Base-by-base conservation (phyloP, 2,113 vertebrate genomes). In the Macaca nemestrina region DNA sequence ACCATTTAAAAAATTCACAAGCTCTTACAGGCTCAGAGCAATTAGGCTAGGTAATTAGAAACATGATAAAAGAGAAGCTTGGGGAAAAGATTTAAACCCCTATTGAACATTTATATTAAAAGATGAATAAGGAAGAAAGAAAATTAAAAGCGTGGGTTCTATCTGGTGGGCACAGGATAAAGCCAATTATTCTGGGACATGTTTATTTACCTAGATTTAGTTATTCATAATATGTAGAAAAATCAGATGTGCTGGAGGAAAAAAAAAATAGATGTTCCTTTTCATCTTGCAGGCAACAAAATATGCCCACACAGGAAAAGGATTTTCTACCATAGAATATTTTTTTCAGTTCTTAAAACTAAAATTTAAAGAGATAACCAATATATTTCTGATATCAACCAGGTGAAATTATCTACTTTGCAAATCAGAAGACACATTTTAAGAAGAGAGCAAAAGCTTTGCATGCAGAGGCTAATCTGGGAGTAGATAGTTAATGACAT, bases 41-140 rank as follows among this genome's bases (percentile, higher is more conserved):
- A 99, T 99, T 98, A 99, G 97, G 68, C 78, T 97, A 97, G 95
- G 97, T 98, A 98, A 99, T 98, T 99, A 99, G 98, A 98, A 98
- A 97, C 96, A 97, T 4, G 92, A 98, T 98, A 97, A 98, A 98
- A 98, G 81, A 89, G 94, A 97, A 98, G 88, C 98, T 94, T 95
- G 94, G 97, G 96, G 67, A 98, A 98, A 98, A 93, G 97, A 98
- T 97, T 98, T 97, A 98, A 98, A 95, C 96, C 95, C 92, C 96
- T 9, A 88, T 80, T 98, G 98, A 98, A 98, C 97, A 97, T 87
- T 98, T 98, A 95, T 97, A 98, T 98, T 92, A 98, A 98, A 98
- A 98, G 98, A 92, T 95, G 97, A 98, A 92, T 98, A 98, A 98
- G 82, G 95, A 96, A 98, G 94, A 95, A 67, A 95, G 92, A 97